Conservation (phyloP, 2,888 invertebrate species). For the Oligia fasciuncula region DNA sequence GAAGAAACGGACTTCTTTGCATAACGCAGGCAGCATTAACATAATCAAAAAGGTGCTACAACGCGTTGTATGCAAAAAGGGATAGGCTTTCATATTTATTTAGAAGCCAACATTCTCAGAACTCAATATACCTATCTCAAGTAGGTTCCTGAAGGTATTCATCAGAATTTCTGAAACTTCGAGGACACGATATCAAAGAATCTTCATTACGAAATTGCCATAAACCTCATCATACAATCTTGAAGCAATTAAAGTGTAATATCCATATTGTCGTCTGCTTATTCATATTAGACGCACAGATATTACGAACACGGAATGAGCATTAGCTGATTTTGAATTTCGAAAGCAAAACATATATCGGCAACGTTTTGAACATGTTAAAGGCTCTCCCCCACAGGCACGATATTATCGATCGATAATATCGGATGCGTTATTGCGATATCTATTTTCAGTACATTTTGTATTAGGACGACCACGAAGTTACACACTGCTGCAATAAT, state of each 20-base stretch:
- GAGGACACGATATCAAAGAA: background rate
- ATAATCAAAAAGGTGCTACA: background rate
- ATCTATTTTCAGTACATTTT: too few relatives aligned
- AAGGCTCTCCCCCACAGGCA: background rate
- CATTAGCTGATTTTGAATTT: conserved; percentile 65
- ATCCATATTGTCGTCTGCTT: conserved; percentile 45
- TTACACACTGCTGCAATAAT: background rate
- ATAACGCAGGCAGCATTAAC: background rate
- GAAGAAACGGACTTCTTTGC: background rate
- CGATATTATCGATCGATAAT: background rate
- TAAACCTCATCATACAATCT: background rate
- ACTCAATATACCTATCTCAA: background rate
- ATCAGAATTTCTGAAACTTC: background rate
- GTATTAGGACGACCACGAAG: too few relatives aligned
- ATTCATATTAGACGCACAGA: conserved; percentile 57
- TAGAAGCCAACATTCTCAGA: background rate
- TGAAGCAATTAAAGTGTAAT: conserved; percentile 19
- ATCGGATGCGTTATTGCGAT: background rate
- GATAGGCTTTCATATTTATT: background rate
- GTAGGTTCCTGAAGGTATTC: background rate
- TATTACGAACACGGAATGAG: conserved; percentile 65
- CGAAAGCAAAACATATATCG: conserved; percentile 63
- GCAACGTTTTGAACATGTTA: conserved; percentile 60
- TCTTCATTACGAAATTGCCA: conserved; percentile 17
- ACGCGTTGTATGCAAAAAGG: background rate